A percentile compares a stretch with the other conserved stretches of the same genome.
Conservation (phyloP, 1,140 invertebrate genomes). For the Lethrus apterus region DNA sequence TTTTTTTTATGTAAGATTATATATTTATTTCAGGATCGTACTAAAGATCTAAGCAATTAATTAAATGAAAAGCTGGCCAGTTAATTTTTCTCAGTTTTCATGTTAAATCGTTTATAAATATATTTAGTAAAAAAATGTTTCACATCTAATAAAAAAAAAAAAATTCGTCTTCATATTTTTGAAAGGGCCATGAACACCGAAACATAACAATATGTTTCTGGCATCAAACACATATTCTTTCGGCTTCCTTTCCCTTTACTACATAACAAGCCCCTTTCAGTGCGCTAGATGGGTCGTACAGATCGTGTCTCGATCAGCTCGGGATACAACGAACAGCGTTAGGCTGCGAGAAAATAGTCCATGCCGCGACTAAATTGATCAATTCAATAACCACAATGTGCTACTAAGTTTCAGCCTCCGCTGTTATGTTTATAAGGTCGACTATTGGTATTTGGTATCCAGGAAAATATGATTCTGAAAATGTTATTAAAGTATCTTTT, state of each 20-base stretch:
- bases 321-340: conserved; percentile 19
- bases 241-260: conserved; percentile 37
- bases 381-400: conserved; percentile 43
- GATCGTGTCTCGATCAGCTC: conserved; percentile 33
- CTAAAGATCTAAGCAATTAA: no score
- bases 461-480: no score
- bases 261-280: conserved; percentile 37
- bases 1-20: no score
- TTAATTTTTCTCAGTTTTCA: no score
- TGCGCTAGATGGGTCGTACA: conserved; percentile 32
- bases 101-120: no score
- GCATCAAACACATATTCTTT: conserved; percentile 36
- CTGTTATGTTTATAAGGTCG: conserved; percentile 35
- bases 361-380: conserved; percentile 41
- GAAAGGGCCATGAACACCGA: conserved; percentile 38
- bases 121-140: no score
- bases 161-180: no score
- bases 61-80: no score
- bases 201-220: conserved; percentile 39
- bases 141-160: no score
- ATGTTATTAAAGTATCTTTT: no score
- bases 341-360: conserved; percentile 33
- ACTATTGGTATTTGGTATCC: conserved; percentile 12
- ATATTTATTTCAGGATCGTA: no score
- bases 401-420: conserved; percentile 36